Conservation (phyloP, 1,140 invertebrate genomes). For the Drosophila carrolli region DNA sequence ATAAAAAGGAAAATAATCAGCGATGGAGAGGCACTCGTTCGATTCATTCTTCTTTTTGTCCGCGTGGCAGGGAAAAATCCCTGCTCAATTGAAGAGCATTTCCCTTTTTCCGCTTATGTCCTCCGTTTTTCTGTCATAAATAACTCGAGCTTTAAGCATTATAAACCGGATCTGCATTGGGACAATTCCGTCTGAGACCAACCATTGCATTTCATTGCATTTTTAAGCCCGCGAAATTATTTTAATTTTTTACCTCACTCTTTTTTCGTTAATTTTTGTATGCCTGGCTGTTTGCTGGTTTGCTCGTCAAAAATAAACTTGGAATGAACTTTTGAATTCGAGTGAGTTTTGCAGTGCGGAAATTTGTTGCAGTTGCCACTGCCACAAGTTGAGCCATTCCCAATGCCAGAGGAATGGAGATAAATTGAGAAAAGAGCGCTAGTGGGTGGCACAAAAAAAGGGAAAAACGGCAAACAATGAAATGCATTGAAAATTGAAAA, state of each 20-base stretch:
- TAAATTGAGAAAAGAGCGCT: background rate
- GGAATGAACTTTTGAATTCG: conserved; percentile 70
- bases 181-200: conserved; percentile 23
- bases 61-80: conserved; percentile 3
- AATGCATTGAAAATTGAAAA: conserved; percentile 82
- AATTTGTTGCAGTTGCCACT: conserved; percentile 47
- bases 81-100: conserved; percentile 28
- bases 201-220: conserved; percentile 1
- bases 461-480: conserved; percentile 66
- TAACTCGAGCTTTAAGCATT: conserved; percentile 48
- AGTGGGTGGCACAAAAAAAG: background rate
- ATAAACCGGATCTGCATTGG: conserved; percentile 48
- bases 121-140: conserved; percentile 27
- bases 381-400: conserved; percentile 40
- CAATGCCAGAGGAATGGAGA: conserved; percentile 6
- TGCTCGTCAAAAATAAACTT: conserved; percentile 56
- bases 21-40: background rate
- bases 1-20: conserved; percentile 14
- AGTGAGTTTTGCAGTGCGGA: conserved; percentile 52
- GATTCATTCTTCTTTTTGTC: background rate
- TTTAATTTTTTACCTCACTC: conserved; percentile 27
- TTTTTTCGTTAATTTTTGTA: conserved; percentile 18
- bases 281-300: background rate
- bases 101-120: background rate
- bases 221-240: conserved; percentile 56